Evolutionary conservation across 2,888 invertebrate species (phyloP).

Genomic region (Agrilus mali): DNA sequence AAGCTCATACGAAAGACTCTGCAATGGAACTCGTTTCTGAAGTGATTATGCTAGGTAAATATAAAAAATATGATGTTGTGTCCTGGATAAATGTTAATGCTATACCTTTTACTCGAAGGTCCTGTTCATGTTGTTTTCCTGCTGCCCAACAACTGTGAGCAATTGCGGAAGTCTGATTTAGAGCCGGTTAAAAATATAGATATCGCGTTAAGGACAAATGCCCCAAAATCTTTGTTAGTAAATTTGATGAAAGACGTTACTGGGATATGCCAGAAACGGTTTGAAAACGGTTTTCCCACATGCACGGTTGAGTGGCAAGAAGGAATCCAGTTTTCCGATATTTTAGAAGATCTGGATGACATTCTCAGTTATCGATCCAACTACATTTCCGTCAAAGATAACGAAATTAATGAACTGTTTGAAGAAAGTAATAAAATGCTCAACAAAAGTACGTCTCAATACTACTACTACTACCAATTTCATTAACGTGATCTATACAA

Average conservation of each 20-base stretch:
- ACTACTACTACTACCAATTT: too few species aligned
- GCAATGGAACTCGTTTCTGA: slow-evolving; percentile 21
- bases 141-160: slow-evolving; percentile 20
- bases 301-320: slow-evolving; percentile 27
- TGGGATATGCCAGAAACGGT: slow-evolving; percentile 23
- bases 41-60: slow-evolving; percentile 17
- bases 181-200: slow-evolving; percentile 28
- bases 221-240: slow-evolving; percentile 28
- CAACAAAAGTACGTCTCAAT: slow-evolving; percentile 31
- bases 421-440: slow-evolving; percentile 25
- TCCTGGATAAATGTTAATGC: too few species aligned
- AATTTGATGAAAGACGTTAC: slow-evolving; percentile 25
- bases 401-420: slow-evolving; percentile 20
- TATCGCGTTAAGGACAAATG: slow-evolving; percentile 24
- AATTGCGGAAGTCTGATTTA: slow-evolving; percentile 19
- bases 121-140: slow-evolving; percentile 26
- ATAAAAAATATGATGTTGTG: too few species aligned
- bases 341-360: slow-evolving; percentile 24
- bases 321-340: slow-evolving; percentile 22
- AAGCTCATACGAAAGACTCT: slow-evolving; percentile 23
- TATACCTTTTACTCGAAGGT: slow-evolving; percentile 10
- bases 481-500: too few species aligned
- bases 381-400: slow-evolving; percentile 24
- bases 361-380: slow-evolving; percentile 22
- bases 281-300: slow-evolving; percentile 25